Conservation (phyloP, 2,113 vertebrate genomes). For the Gasterosteus nipponicus region DNA sequence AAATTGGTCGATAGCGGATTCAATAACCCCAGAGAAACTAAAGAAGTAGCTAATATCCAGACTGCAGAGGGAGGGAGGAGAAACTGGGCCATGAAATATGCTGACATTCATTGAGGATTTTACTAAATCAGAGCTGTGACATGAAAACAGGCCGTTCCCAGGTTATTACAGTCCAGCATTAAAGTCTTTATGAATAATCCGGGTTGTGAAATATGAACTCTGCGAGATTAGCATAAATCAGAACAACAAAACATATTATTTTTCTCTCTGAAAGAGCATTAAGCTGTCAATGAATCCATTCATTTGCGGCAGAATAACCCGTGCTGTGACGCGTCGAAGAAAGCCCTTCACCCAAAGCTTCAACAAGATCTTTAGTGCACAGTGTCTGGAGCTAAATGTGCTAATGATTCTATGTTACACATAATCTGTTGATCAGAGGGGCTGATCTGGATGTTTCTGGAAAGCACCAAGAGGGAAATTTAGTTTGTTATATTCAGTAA, state of each 20-base stretch:
- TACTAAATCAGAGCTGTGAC: background rate
- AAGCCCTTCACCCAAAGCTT: background rate
- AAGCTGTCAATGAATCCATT: conserved; percentile 46
- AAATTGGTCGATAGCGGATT: conserved; percentile 26
- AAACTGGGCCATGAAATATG: conserved; percentile 43
- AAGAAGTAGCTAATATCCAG: conserved; percentile 60
- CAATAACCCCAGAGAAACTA: conserved; percentile 34
- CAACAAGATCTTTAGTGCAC: background rate
- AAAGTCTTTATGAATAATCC: conserved; percentile 57
- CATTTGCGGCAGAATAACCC: conserved; percentile 25
- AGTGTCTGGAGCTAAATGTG: background rate
- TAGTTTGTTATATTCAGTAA: background rate
- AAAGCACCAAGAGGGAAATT: background rate
- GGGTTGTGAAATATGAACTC: conserved; percentile 42
- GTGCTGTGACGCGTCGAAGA: background rate
- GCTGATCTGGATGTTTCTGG: conserved; percentile 15
- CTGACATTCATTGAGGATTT: conserved; percentile 20
- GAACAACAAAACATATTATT: conserved; percentile 26
- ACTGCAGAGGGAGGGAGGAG: conserved; percentile 17
- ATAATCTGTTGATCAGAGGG: background rate
- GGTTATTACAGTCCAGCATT: conserved; percentile 36
- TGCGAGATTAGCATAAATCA: conserved; percentile 27
- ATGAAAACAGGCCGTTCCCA: conserved; percentile 25
- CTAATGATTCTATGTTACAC: background rate
- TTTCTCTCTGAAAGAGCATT: conserved; percentile 22